Conservation (phyloP, 2,113 vertebrate species). For the Nibea albiflora region DNA sequence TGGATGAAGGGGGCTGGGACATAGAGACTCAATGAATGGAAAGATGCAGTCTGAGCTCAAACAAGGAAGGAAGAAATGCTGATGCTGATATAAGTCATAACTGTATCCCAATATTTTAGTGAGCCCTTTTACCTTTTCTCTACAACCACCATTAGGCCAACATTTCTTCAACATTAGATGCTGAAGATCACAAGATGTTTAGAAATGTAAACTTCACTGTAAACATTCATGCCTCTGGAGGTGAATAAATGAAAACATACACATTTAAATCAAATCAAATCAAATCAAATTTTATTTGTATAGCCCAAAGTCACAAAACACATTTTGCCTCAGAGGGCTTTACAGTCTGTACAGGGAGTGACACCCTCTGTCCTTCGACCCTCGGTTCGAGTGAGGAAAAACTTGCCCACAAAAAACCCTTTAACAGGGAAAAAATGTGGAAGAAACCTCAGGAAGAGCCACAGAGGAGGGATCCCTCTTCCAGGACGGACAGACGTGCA, state of each 20-base stretch:
- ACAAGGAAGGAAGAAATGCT: not conserved
- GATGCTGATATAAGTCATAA: not conserved
- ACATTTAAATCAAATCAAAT: too few species aligned
- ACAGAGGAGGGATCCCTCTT: too few species aligned
- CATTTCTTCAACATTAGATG: not conserved
- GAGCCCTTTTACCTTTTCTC: not conserved
- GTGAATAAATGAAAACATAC: not conserved
- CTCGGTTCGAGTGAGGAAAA: too few species aligned
- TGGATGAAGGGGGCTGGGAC: conserved; percentile 7
- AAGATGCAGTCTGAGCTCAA: not conserved
- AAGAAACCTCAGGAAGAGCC: too few species aligned
- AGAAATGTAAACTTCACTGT: not conserved
- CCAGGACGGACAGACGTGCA: too few species aligned
- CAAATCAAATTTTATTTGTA: too few species aligned
- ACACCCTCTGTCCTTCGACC: too few species aligned
- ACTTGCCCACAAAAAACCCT: too few species aligned
- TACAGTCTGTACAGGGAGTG: too few species aligned
- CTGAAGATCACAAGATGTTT: not conserved
- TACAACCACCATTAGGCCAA: not conserved
- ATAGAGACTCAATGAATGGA: not conserved
- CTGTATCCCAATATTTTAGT: not conserved
- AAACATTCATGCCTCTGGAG: not conserved
- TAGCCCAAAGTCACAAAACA: too few species aligned
- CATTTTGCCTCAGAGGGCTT: too few species aligned
- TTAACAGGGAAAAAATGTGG: too few species aligned